Conservation (phyloP, 2,888 invertebrate genomes). For the Selenia dentaria region DNA sequence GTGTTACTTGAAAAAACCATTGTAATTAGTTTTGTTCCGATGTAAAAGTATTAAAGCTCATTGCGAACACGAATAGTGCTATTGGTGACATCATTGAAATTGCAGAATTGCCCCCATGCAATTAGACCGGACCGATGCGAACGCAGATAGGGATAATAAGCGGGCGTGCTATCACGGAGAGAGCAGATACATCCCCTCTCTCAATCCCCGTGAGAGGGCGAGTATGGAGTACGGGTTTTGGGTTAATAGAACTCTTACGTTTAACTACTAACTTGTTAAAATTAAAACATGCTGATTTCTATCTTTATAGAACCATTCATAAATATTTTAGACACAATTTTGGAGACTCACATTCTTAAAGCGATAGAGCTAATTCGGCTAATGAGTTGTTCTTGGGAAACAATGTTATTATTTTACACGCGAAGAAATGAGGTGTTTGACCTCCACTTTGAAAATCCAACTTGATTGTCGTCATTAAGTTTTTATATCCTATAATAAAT, state of each 20-base stretch:
- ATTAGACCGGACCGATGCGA: conserved; percentile 71
- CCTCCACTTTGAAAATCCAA: conserved; percentile 1
- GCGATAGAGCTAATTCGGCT: not conserved
- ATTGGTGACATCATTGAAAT: too few relatives aligned
- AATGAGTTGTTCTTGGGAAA: conserved; percentile 9
- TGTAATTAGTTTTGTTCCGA: too few relatives aligned
- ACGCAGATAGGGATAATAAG: conserved; percentile 64
- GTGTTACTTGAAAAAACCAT: too few relatives aligned
- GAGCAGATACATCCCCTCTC: conserved; percentile 44
- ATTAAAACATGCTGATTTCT: conserved; percentile 7
- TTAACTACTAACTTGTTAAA: conserved; percentile 20
- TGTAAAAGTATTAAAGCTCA: too few relatives aligned
- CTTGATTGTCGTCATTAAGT: conserved; percentile 13
- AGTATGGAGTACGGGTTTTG: conserved; percentile 35
- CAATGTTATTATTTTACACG: conserved; percentile 1
- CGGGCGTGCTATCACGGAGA: conserved; percentile 62
- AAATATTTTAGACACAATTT: conserved; percentile 1
- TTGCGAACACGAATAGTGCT: too few relatives aligned
- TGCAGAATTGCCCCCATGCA: conserved; percentile 33
- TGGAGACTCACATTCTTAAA: not conserved
- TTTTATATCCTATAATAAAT: conserved; percentile 19
- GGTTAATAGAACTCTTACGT: conserved; percentile 19
- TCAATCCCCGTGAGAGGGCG: conserved; percentile 8
- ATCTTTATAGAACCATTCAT: conserved; percentile 13
- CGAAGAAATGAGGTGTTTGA: conserved; percentile 2